Conservation (phyloP, 2,113 vertebrate species). For the Paralichthys olivaceus region DNA sequence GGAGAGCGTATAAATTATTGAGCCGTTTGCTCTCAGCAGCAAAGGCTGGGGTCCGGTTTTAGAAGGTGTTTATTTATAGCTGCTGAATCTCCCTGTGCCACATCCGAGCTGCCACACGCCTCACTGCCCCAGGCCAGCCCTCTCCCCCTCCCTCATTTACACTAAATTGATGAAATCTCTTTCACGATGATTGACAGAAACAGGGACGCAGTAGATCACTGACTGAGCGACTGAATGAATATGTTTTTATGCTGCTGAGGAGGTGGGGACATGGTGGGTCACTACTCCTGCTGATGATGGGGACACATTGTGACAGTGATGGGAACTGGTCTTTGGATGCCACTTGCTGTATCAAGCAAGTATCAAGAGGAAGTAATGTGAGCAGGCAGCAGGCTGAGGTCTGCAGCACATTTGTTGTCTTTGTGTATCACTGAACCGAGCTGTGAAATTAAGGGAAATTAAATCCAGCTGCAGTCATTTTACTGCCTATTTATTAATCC, state of each 20-base stretch:
- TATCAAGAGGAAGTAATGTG: slow-evolving; percentile 3
- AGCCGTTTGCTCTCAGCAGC: slow-evolving; percentile 76
- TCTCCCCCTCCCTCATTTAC: slow-evolving; percentile 26
- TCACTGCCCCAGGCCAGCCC: slow-evolving; percentile 46
- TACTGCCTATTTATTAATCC: background rate
- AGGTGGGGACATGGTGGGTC: slow-evolving; percentile 26
- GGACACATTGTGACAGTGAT: slow-evolving; percentile 37
- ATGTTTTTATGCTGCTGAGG: slow-evolving; percentile 39
- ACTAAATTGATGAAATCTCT: slow-evolving; percentile 55
- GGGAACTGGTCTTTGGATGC: slow-evolving; percentile 23
- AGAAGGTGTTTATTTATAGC: slow-evolving; percentile 85
- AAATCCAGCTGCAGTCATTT: background rate
- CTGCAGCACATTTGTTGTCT: background rate
- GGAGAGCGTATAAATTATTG: slow-evolving; percentile 81
- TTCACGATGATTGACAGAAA: slow-evolving; percentile 16
- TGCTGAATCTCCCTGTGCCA: slow-evolving; percentile 62
- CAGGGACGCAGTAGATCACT: slow-evolving; percentile 3
- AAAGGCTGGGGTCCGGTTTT: slow-evolving; percentile 50
- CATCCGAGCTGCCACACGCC: slow-evolving; percentile 52
- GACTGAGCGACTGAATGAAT: slow-evolving; percentile 5
- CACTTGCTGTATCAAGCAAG: background rate
- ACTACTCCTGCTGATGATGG: slow-evolving; percentile 32
- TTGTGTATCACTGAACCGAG: no score
- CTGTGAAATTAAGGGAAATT: no score
- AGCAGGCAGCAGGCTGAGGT: slow-evolving; percentile 9